Evolutionary conservation across 92 coral and sea anemone species (phyloP), one percentile per base, ranked within the genome.

Genomic region (Epizoanthus stellaris): DNA sequence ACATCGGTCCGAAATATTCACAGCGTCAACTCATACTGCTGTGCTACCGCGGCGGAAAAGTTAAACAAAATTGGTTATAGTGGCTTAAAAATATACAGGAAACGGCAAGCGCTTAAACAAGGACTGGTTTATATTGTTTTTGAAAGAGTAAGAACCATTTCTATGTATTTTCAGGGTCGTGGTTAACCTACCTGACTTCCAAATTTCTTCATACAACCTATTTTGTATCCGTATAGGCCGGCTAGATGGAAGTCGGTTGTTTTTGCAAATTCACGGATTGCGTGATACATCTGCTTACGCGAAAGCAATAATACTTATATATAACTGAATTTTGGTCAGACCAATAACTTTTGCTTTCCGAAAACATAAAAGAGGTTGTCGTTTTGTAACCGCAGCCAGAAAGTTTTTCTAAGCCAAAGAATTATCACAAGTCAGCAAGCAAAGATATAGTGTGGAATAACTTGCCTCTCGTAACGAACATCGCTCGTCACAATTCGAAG

Each of bases 401-500:
- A 47, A 47, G 53, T 49, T 49, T 49, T 9, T 3, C 12, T 9
- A 11, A 52, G 14, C 56, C 56, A 12, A 52, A 52, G 36, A 52
- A 45, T 6, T 0, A 7, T 1, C 52, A 7, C 8, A 45, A 45
- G 52, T 10, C 3, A 52, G 3, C 56, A 2, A 1, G 56, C 10
- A 11, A 52, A 52, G 0, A 12, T 30, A 63, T 14, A 62, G 9
- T 12, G 19, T 12, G 8, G 38, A 65, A 52, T 47, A 75, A 40
- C 52, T 62, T 91, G 86, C 98, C 91, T 92, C 92, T 40, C 63
- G 81, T n/a, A 80, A 34, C 11, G 95, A 81, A 15, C 98, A 94
- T 8, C 89, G 92, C n/a, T 94, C 95, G 70, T 88, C 94, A 49
- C 98, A 94, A 43, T 87, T 91, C 23, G 95, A 70, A 0, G 98